A percentile compares a stretch with the other conserved stretches of the same genome.
These are phyloP conservation scores for Zosterops lateralis DNA, from an alignment of 2,113 vertebrate genomes.

Conservation along the genomic window DNA sequence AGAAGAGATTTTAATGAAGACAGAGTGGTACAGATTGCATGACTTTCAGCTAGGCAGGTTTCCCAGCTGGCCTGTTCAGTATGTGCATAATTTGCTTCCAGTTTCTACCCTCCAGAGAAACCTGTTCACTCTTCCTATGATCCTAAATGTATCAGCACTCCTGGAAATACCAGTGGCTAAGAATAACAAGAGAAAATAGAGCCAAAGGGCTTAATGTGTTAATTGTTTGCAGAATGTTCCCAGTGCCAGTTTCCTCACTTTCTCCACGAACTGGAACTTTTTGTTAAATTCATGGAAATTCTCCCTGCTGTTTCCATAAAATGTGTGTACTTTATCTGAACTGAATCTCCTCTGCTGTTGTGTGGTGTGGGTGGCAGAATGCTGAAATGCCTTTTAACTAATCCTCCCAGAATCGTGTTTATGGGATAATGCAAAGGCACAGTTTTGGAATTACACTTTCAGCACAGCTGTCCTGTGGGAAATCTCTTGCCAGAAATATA, in stretches of 20 bases:
- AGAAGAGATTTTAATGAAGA: background rate
- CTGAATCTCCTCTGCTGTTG: background rate
- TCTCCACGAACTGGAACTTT: background rate
- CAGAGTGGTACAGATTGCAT: background rate
- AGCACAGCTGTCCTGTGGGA: background rate
- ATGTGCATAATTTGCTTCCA: background rate
- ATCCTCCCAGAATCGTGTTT: background rate
- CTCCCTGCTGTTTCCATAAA: background rate
- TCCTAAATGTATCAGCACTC: background rate
- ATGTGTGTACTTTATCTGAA: background rate
- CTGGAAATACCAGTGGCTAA: conserved; percentile 12
- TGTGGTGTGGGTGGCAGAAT: background rate
- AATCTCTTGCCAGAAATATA: background rate
- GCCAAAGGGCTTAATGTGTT: background rate
- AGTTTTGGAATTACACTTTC: background rate
- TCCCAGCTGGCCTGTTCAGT: background rate
- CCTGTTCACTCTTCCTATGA: background rate
- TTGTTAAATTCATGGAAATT: background rate
- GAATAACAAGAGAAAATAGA: background rate
- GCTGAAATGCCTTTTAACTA: background rate
- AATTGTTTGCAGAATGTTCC: background rate
- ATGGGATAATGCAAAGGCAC: background rate
- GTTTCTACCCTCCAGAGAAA: background rate
- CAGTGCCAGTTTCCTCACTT: background rate
- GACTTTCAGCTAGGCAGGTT: background rate